Evolutionary conservation across 2,888 invertebrate genomes (phyloP).

Genomic region (Eupithecia pulchellata): DNA sequence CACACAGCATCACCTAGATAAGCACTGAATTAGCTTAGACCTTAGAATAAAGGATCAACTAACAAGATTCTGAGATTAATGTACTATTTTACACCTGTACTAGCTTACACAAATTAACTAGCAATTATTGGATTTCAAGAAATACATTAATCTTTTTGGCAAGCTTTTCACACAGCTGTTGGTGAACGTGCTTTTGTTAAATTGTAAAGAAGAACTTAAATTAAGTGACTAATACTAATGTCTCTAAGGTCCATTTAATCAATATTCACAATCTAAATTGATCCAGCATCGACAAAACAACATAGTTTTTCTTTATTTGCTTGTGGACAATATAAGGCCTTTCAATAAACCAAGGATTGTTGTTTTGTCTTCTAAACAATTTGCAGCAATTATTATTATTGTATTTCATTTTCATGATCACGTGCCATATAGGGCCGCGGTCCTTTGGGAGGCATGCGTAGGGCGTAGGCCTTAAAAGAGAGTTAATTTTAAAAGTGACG

Average conservation of each 20-base stretch:
- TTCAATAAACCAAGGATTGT: too few relatives aligned
- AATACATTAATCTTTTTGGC: constrained; percentile 18
- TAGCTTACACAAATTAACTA: background rate
- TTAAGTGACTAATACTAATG: background rate
- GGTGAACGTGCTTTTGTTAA: background rate
- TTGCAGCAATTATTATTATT: background rate
- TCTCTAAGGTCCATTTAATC: background rate
- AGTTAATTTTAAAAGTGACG: too few relatives aligned
- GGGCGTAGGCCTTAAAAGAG: too few relatives aligned
- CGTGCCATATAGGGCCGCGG: too few relatives aligned
- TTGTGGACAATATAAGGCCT: too few relatives aligned
- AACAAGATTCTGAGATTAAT: background rate
- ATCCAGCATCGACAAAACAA: background rate
- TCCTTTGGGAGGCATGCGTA: too few relatives aligned
- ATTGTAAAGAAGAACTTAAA: background rate
- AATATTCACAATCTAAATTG: background rate
- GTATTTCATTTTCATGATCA: too few relatives aligned
- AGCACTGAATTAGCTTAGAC: background rate
- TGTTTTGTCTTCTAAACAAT: too few relatives aligned
- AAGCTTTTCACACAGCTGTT: background rate
- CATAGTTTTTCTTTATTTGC: too few relatives aligned
- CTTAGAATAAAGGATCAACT: background rate
- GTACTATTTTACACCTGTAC: background rate
- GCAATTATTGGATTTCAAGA: background rate
- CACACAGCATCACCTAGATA: too few relatives aligned